These are phyloP conservation scores for Chlamydotis undulata DNA, from an alignment of 2,113 vertebrate genomes.

Conservation along the genomic window DNA sequence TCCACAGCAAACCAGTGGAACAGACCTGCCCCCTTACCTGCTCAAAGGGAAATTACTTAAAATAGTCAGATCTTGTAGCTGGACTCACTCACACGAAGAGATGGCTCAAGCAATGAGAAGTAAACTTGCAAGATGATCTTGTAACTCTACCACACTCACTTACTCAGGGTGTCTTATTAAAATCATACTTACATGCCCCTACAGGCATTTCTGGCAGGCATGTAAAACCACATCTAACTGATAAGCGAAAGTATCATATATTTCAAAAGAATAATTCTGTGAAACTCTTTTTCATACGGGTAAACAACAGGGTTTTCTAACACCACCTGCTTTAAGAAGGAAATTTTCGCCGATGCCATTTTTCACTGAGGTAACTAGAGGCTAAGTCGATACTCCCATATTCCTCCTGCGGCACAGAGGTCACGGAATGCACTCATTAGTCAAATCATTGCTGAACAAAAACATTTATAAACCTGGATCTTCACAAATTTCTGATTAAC, in stretches of 20 bases:
- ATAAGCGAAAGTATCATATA: neutral
- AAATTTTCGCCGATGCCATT: neutral
- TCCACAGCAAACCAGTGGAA: neutral
- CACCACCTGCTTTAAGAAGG: neutral
- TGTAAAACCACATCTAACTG: neutral
- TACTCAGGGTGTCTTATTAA: neutral
- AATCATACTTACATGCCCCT: neutral
- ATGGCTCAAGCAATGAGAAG: neutral
- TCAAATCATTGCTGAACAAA: neutral
- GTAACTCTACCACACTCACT: neutral
- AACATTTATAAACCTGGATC: neutral
- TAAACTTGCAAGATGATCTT: neutral
- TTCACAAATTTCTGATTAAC: constrained; percentile 3
- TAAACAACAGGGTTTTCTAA: neutral
- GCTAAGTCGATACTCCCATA: accelerated
- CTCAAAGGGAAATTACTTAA: neutral
- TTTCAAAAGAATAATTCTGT: neutral
- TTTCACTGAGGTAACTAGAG: neutral
- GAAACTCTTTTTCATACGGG: neutral
- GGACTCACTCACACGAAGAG: neutral
- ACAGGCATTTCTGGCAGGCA: neutral
- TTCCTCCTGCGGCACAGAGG: neutral
- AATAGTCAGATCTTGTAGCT: neutral
- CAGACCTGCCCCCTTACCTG: neutral
- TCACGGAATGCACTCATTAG: neutral